phyloP scores from a whole-genome alignment of 1,140 invertebrate species.

The Drosophila nannoptera region DNA sequence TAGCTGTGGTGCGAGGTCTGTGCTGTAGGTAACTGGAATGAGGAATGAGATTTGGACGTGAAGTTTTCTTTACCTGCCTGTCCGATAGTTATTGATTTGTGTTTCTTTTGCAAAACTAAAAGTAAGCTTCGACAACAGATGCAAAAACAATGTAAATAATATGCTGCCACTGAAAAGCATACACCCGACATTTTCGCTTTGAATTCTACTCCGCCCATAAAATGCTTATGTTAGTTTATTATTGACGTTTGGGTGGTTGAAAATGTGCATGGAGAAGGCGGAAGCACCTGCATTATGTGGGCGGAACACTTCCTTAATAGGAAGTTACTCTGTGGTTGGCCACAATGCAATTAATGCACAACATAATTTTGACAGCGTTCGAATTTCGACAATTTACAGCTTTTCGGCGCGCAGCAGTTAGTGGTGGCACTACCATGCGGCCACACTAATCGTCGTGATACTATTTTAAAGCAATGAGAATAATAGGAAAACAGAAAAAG shows the following conservation, averaged over 20 bases:
- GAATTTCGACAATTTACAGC: slow-evolving; percentile 1
- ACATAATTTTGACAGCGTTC: not conserved
- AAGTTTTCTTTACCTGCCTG: slow-evolving; percentile 32
- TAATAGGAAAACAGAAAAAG: not conserved
- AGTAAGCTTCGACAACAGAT: slow-evolving; percentile 37
- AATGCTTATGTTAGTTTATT: slow-evolving; percentile 38
- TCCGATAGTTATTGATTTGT: slow-evolving; percentile 58
- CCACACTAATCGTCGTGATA: not conserved
- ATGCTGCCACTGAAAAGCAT: slow-evolving; percentile 24
- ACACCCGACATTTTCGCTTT: not conserved
- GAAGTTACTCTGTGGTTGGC: slow-evolving; percentile 56
- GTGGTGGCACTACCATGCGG: not conserved
- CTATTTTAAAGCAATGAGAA: slow-evolving; percentile 1
- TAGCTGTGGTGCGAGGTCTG: not conserved
- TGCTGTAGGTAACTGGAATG: not conserved
- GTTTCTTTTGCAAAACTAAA: slow-evolving; percentile 45
- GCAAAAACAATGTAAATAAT: slow-evolving; percentile 35
- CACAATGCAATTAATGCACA: slow-evolving; percentile 20
- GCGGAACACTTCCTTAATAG: slow-evolving; percentile 27
- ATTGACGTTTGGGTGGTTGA: slow-evolving; percentile 6
- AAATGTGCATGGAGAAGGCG: slow-evolving; percentile 7
- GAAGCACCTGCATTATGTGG: slow-evolving; percentile 33
- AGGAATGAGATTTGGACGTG: slow-evolving; percentile 5
- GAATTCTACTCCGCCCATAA: slow-evolving; percentile 6
- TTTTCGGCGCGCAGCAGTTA: slow-evolving; percentile 4